Conservation (phyloP, 2,888 invertebrate genomes). For the Idaea aversata region DNA sequence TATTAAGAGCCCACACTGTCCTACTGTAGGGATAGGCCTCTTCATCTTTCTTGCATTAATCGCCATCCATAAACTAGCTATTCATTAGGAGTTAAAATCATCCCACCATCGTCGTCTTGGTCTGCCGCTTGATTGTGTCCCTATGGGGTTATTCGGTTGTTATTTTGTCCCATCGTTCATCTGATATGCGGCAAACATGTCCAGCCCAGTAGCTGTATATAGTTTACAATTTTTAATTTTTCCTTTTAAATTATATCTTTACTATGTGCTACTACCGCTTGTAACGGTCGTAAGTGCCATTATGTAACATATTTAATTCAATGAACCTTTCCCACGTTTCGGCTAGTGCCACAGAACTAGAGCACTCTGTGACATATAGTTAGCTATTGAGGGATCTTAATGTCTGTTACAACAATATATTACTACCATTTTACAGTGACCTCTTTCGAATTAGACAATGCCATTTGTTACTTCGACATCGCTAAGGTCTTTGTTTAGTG, state of each 20-base stretch:
- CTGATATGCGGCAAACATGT: too few species aligned
- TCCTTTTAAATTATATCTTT: not conserved
- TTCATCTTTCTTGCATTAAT: too few species aligned
- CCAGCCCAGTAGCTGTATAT: too few species aligned
- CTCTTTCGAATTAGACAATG: constrained; percentile 30
- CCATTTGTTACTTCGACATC: constrained; percentile 26
- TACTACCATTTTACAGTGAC: constrained; percentile 43
- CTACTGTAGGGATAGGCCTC: too few species aligned
- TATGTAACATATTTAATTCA: constrained; percentile 1
- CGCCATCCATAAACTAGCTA: too few species aligned
- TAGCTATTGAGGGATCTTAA: constrained; percentile 50
- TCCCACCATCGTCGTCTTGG: too few species aligned
- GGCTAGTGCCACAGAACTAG: constrained; percentile 57
- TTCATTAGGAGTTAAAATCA: too few species aligned
- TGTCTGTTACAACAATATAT: constrained; percentile 52
- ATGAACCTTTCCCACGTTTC: constrained; percentile 67
- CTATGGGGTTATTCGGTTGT: too few species aligned
- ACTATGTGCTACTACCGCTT: not conserved
- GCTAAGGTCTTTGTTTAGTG: constrained; percentile 41
- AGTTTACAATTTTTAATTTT: not conserved
- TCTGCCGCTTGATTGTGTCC: too few species aligned
- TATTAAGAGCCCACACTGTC: too few species aligned
- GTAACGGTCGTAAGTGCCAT: constrained; percentile 1
- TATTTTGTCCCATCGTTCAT: too few species aligned
- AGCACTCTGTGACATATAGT: constrained; percentile 66